Evolutionary conservation across 2,797 vertebrate species (phyloP), one percentile per base, ranked within the genome.

Genomic region (Gephyroberyx darwinii): DNA sequence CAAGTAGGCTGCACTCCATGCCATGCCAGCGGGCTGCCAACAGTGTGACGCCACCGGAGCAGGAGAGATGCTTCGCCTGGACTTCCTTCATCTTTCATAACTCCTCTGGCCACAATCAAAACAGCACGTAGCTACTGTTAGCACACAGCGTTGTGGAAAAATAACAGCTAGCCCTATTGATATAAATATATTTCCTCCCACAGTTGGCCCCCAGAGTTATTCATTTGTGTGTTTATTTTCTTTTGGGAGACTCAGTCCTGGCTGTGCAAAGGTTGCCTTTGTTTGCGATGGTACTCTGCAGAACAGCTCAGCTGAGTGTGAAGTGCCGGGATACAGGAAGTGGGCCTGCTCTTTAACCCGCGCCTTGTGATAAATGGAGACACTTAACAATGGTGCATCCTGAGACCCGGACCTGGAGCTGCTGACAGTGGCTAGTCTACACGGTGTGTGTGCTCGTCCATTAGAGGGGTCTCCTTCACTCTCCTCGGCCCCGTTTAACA

Each of bases 371-470:
- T 97, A 96, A 96, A 97, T 97, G 94, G 95, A 94, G 94, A 93
- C 93, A 93, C 92, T 95, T 95, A 96, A 97, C 96, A 97, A 97
- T 97, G 95, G 95, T 90, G 89, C 94, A 96, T 98, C 96, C 96
- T 96, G 94, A 92, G 81, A 93, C 82, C 84, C 68, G 89, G 86
- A 87, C 83, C 85, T 73, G 77, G 74, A 86, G 80, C 88, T 94
- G 95, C 95, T 96, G 94, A 95, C 94, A 93, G 87, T 31, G 20
- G 77, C 84, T 80, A 88, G 84, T 91, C 84, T 73, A 82, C 90
- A 89, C 72, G 90, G 91, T 92, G 91, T 90, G 90, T 85, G 89
- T 88, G 73, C 83, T 84, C 75, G 71, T 79, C 73, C 85, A 68
- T 68, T 63, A 41, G 41, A 84, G 66, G 74, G 69, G 68, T 80